Conservation (phyloP, 2,113 vertebrate genomes). For the Bos javanicus region DNA sequence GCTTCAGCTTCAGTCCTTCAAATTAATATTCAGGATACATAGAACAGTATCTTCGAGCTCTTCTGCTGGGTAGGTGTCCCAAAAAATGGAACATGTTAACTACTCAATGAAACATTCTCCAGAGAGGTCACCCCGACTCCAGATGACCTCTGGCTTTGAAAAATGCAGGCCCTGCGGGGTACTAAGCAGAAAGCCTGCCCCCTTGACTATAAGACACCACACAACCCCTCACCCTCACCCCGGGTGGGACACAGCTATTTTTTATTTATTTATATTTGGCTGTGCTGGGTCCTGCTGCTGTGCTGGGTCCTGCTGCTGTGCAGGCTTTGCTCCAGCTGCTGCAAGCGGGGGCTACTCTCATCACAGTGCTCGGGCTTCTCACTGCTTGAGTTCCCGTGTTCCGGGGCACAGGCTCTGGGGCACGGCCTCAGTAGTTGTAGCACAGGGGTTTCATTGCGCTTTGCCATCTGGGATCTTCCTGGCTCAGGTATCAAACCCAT, state of each 20-base stretch:
- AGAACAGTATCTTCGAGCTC: neutral
- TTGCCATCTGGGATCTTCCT: neutral
- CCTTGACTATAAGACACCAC: neutral
- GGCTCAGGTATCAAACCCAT: neutral
- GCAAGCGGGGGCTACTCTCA: neutral
- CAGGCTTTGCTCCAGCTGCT: neutral
- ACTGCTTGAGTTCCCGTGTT: rapidly evolving
- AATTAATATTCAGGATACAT: neutral
- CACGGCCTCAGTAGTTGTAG: neutral
- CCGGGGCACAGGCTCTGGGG: neutral
- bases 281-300: neutral
- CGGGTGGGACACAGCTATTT: neutral
- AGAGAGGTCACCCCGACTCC: neutral
- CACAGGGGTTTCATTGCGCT: neutral
- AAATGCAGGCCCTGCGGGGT: neutral
- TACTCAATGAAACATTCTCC: neutral
- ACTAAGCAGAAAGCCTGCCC: neutral
- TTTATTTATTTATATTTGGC: rapidly evolving
- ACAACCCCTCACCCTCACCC: rapidly evolving
- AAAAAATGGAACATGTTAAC: neutral
- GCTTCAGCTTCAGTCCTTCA: neutral
- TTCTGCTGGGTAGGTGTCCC: neutral
- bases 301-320: neutral
- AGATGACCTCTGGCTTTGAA: neutral
- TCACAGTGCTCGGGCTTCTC: neutral